Evolutionary conservation across 2,113 vertebrate species (phyloP), one percentile per base, ranked within the genome.

Genomic region (Cheilinus undulatus): DNA sequence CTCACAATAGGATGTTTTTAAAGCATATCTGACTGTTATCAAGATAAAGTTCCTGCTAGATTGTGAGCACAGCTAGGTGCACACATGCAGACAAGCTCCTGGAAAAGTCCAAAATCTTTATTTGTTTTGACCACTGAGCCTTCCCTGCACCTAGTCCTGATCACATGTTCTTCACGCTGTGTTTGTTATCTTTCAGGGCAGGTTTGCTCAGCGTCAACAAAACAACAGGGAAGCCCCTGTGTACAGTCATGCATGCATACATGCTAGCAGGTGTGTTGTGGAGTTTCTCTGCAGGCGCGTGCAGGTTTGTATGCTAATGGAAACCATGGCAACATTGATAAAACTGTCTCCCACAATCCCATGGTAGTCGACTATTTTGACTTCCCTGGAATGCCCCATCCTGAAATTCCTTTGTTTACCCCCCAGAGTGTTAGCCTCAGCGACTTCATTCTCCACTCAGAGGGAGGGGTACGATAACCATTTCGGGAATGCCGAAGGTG

Each of bases 401-500:
- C 54, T 50, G 27, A 71, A 68, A 77, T 66, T 67, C 60, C 71
- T 75, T 69, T 68, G 48, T 83, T 60, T 72, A 61, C 42, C 69
- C 68, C 64, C 75, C 62, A 58, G 34, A 43, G 58, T 3, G 50
- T 68, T 42, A 53, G 60, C 22, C 66, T 78, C 51, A 61, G 71
- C 8, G 17, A 61, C 71, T 73, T 72, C 65, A 48, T 59, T 52
- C 52, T 42, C n/a, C 1, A 20, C 50, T 42, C 53, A 7, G 46
- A 27, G 52, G 77, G 48, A 49, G 60, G 70, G 70, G 52, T n/a
- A 23, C n/a, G 28, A 12, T 68, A 60, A 58, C 68, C 69, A 76
- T 79, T 43, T 64, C 23, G 76, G 61, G 83, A 88, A 92, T 87
- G 78, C 57, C 14, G 56, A 80, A 83, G 79, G 74, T 86, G 46